phyloP scores from a whole-genome alignment of 2,888 invertebrate species.

The Parnassius smintheus region DNA sequence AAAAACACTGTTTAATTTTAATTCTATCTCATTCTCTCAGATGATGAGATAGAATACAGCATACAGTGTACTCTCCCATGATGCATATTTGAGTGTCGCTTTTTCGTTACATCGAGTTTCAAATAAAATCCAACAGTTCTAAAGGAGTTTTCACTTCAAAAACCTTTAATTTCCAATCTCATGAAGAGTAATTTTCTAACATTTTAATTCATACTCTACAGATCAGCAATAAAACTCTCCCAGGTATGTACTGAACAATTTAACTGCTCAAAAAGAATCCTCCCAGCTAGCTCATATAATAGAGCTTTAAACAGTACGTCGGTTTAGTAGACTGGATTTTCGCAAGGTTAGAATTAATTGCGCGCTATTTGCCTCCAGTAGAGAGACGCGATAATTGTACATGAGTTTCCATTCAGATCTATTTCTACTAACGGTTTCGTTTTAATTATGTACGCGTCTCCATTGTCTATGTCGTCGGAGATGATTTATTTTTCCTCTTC shows the following conservation, averaged over 20 bases:
- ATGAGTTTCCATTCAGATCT: slow-evolving; percentile 9
- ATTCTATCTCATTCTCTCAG: too few relatives aligned
- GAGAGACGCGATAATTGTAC: slow-evolving; percentile 2
- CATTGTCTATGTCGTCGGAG: too few relatives aligned
- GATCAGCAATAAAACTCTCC: not conserved
- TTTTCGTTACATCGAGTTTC: too few relatives aligned
- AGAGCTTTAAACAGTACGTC: slow-evolving; percentile 6
- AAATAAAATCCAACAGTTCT: too few relatives aligned
- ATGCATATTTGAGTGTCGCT: too few relatives aligned
- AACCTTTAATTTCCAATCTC: too few relatives aligned
- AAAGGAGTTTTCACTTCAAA: too few relatives aligned
- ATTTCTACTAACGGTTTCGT: not conserved
- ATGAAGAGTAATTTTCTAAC: not conserved
- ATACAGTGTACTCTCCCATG: too few relatives aligned
- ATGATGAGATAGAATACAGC: too few relatives aligned
- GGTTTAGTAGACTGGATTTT: slow-evolving; percentile 7
- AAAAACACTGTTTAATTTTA: too few relatives aligned
- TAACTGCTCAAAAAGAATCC: not conserved
- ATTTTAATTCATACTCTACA: not conserved
- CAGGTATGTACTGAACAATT: slow-evolving; percentile 3
- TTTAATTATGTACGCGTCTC: not conserved
- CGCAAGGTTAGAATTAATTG: slow-evolving; percentile 16
- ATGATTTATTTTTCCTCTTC: too few relatives aligned
- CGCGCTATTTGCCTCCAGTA: slow-evolving; percentile 2
- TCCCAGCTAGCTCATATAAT: slow-evolving; percentile 4